Evolutionary conservation across 2,797 vertebrate genomes (phyloP).

Genomic region (Cryptoblepharus egeriae): DNA sequence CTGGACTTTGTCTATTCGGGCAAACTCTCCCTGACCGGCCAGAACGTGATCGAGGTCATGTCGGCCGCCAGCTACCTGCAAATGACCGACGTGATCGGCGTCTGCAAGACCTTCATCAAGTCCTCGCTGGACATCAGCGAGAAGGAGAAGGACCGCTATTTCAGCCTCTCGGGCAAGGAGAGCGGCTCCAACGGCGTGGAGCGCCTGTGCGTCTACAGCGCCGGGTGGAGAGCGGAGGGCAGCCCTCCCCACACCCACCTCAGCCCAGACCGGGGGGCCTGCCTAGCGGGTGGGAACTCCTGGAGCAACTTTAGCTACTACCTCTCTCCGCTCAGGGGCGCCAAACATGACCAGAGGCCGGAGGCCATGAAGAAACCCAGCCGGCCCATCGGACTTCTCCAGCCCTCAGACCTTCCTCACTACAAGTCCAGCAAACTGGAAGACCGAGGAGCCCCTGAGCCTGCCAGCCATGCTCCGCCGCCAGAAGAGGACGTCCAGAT

Average conservation of each 20-base stretch:
- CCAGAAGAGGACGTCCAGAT: constrained; percentile 72
- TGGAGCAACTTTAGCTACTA: constrained; percentile 82
- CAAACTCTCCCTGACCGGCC: constrained; percentile 91
- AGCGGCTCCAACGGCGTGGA: constrained; percentile 72
- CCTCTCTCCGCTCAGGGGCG: constrained; percentile 65
- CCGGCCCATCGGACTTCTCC: constrained; percentile 71
- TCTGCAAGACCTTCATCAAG: constrained; percentile 97
- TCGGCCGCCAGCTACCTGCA: constrained; percentile 96
- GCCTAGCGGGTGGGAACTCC: constrained; percentile 71
- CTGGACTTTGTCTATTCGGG: constrained; percentile 97
- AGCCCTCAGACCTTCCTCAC: constrained; percentile 66
- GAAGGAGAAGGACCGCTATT: constrained; percentile 83
- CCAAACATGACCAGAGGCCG: constrained; percentile 75
- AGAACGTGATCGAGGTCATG: constrained; percentile 98
- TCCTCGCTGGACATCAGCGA: constrained; percentile 94
- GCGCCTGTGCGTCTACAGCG: constrained; percentile 73
- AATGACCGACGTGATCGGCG: constrained; percentile 96
- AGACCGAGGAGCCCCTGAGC: constrained; percentile 58
- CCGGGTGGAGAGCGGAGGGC: constrained; percentile 73
- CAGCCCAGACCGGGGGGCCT: constrained; percentile 72
- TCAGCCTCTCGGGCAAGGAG: constrained; percentile 81
- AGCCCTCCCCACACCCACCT: constrained; percentile 71
- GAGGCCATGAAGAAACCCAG: constrained; percentile 73
- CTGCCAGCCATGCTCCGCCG: constrained; percentile 5
- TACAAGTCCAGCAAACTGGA: constrained; percentile 74